Percentiles rank a stretch among this genome's conserved stretches.
Evolutionary conservation across 1,140 invertebrate genomes (phyloP).

Genomic region (Schlechtendalia chinensis): DNA sequence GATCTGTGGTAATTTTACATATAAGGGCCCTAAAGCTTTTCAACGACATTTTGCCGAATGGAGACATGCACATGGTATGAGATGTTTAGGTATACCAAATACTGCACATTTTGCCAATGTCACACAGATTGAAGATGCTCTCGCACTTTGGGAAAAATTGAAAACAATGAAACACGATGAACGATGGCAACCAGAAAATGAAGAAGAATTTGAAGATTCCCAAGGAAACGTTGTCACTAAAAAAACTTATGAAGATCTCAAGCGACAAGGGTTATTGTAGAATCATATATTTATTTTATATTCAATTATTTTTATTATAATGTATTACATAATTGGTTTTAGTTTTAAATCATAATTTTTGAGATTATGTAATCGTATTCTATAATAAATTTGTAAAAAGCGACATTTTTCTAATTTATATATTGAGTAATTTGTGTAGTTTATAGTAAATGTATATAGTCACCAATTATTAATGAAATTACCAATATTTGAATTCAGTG

Average conservation of each 20-base stretch:
- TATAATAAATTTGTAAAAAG: too few species aligned
- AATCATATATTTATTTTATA: background rate
- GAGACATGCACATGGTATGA: constrained; percentile 99
- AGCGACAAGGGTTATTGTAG: constrained; percentile 93
- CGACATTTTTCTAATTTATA: too few species aligned
- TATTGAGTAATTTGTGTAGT: too few species aligned
- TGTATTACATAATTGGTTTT: background rate
- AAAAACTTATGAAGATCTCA: constrained; percentile 98
- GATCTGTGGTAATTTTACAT: constrained; percentile 99
- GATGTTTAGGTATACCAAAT: constrained; percentile 97
- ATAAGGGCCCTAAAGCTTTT: constrained; percentile 99
- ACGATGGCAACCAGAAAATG: constrained; percentile 92
- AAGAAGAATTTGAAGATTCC: constrained; percentile 99
- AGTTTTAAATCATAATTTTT: too few species aligned
- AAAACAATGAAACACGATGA: constrained; percentile 93
- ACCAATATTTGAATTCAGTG: too few species aligned
- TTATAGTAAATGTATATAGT: too few species aligned
- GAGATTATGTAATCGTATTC: too few species aligned
- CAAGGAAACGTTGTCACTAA: constrained; percentile 97
- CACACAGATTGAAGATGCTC: constrained; percentile 97
- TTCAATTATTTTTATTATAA: background rate
- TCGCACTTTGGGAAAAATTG: constrained; percentile 94
- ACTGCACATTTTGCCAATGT: constrained; percentile 99
- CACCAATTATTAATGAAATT: too few species aligned
- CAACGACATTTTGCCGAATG: constrained; percentile 99